Base-by-base conservation (phyloP, 2,888 invertebrate genomes). In the Coleophora deauratella region DNA sequence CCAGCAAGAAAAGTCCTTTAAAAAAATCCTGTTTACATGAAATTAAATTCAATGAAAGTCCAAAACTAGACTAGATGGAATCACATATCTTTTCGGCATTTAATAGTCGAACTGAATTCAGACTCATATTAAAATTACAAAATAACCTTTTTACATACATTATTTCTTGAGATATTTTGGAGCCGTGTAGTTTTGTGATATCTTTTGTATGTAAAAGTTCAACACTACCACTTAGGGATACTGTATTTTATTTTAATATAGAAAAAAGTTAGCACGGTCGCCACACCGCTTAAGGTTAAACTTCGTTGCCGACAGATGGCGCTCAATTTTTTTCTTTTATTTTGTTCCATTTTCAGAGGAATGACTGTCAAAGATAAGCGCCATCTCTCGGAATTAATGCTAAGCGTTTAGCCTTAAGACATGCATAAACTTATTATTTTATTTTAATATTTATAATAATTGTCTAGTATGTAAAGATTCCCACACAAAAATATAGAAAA, bases 191-290 rank as follows among this genome's bases (percentile, higher is more conserved):
- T 21, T 73, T 78, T 81, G 76, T 80, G 78, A 81, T 81, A n/a
- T 21, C 21, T 6, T 21, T 21, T 74, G 72, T 63, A 68, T 84
- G 81, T 81, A 80, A 80, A 81, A 81, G 71, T 72, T 54, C 53
- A 72, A 73, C 73, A 73, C 81, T 82, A 84, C 81, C 13, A 65
- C 80, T 81, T 84, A 80, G 66, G 66, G 31, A n/a, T 31, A 31
- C 11, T 31, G n/a, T 31, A n/a, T 31, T 31, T 31, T 31, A n/a
- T 31, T 73, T 72, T 49, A 51, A 52, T 42, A 50, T 57, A 56
- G 51, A 55, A 56, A 66, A 62, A 70, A 70, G 62, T 54, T 54
- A 58, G 64, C 72, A 72, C 81, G 81, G 67, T 70, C 80, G 79
- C 80, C 80, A 54, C 65, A 62, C 64, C 55, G 57, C 64, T 54